These are phyloP conservation scores for Meriones psammophilus DNA, from an alignment of 2,797 vertebrate species.

Conservation along the genomic window DNA sequence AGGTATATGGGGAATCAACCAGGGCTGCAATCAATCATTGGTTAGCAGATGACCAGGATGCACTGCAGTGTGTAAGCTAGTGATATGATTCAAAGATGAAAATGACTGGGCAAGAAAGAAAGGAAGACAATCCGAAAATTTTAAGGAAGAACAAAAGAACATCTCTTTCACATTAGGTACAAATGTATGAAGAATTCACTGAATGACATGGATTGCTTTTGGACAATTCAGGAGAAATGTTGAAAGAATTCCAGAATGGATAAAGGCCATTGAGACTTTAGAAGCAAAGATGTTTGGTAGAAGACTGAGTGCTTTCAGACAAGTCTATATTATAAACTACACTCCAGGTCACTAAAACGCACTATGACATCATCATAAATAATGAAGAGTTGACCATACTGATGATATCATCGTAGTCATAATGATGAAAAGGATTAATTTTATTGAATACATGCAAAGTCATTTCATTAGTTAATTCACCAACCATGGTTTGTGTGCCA, in stretches of 20 bases:
- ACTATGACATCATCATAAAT: slow-evolving; percentile 48
- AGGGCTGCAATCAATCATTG: background rate
- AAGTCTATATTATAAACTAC: background rate
- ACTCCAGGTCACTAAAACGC: slow-evolving; percentile 18
- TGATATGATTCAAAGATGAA: background rate
- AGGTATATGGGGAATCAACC: background rate
- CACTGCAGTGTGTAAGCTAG: background rate
- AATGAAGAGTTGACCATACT: background rate
- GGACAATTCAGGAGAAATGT: background rate
- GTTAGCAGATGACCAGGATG: background rate
- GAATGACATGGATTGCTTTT: background rate
- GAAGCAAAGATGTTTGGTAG: background rate
- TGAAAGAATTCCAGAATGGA: background rate
- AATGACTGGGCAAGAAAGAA: background rate
- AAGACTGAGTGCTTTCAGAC: background rate
- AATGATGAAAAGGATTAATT: slow-evolving; percentile 33
- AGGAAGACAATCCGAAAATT: background rate
- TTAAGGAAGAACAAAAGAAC: background rate
- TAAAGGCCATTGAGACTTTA: background rate
- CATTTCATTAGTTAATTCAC: slow-evolving; percentile 55
- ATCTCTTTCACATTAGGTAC: background rate
- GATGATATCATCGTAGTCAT: background rate
- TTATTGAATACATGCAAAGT: background rate
- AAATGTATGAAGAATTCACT: background rate
- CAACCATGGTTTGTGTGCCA: background rate